These are phyloP conservation scores for rabbit (Oryctolagus cuniculus) DNA, from an alignment of 2,113 vertebrate genomes.

Conservation along the genomic window DNA sequence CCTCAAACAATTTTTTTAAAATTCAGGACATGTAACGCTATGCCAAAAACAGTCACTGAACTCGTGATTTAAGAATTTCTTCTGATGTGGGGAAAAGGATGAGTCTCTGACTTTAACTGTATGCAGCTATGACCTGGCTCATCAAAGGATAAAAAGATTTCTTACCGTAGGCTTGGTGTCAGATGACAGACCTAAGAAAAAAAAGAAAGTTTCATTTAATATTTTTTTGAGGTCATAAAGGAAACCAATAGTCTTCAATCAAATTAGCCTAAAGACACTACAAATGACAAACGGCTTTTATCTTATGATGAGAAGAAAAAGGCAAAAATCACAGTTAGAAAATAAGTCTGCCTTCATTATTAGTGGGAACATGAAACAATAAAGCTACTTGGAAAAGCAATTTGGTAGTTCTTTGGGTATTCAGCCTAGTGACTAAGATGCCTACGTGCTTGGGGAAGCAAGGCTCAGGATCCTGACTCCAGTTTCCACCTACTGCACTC, in stretches of 20 bases:
- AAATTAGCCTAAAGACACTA: conserved; percentile 48
- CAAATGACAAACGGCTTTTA: conserved; percentile 26
- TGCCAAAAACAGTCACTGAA: conserved; percentile 52
- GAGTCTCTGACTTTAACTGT: conserved; percentile 40
- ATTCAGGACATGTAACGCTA: conserved; percentile 41
- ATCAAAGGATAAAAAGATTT: neutral
- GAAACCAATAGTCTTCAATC: conserved; percentile 5
- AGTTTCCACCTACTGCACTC: too few species aligned
- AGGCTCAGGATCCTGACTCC: too few species aligned
- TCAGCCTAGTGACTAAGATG: too few species aligned
- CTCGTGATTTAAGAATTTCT: conserved; percentile 12
- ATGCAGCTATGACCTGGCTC: conserved; percentile 22
- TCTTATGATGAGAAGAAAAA: neutral
- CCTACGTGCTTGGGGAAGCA: too few species aligned
- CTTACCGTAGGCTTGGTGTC: conserved; percentile 88
- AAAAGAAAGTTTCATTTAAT: conserved; percentile 54
- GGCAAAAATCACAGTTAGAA: neutral
- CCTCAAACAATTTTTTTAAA: neutral
- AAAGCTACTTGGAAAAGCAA: neutral
- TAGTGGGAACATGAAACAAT: conserved; percentile 23
- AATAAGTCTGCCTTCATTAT: neutral
- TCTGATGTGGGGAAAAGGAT: neutral
- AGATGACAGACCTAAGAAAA: conserved; percentile 83
- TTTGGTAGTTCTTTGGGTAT: neutral
- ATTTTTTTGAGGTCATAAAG: neutral